Evolutionary conservation across 2,888 invertebrate species (phyloP).

Genomic region (Meiosimyza decipiens): DNA sequence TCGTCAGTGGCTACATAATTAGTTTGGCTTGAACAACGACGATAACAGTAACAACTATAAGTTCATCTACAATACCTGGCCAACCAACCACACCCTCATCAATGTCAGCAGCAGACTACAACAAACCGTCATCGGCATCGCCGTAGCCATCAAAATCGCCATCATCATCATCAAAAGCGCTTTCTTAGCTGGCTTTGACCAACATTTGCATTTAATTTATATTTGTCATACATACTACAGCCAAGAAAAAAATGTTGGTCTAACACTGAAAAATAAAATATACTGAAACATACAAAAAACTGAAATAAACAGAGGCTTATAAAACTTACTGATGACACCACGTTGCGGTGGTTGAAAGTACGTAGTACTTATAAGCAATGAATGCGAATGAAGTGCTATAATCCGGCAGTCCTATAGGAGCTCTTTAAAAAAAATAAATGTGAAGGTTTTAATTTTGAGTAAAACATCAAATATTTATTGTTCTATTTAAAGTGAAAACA

Average conservation of each 20-base stretch:
- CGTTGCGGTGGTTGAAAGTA: no score
- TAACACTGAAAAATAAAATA: no score
- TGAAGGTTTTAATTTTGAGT: no score
- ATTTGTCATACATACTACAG: conserved; percentile 6
- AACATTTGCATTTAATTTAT: conserved; percentile 47
- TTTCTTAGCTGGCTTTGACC: conserved; percentile 46
- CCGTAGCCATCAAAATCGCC: background rate
- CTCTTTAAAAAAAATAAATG: no score
- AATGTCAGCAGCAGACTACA: conserved; percentile 8
- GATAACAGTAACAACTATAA: background rate
- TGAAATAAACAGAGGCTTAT: no score
- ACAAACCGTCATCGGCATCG: background rate
- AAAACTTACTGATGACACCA: no score
- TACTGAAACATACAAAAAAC: background rate
- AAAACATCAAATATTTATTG: no score
- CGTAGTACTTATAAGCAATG: no score
- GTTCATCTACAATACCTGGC: background rate
- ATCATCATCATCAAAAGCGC: background rate
- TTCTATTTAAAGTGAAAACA: no score
- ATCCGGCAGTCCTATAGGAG: no score
- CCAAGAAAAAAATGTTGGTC: no score
- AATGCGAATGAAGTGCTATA: no score
- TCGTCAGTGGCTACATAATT: conserved; percentile 20
- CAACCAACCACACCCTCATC: conserved; percentile 26
- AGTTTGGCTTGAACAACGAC: conserved; percentile 17